Evolutionary conservation across 35 echinoderm and acorn worm genomes (phyloP).

Genomic region (Hemicentrotus pulcherrimus): DNA sequence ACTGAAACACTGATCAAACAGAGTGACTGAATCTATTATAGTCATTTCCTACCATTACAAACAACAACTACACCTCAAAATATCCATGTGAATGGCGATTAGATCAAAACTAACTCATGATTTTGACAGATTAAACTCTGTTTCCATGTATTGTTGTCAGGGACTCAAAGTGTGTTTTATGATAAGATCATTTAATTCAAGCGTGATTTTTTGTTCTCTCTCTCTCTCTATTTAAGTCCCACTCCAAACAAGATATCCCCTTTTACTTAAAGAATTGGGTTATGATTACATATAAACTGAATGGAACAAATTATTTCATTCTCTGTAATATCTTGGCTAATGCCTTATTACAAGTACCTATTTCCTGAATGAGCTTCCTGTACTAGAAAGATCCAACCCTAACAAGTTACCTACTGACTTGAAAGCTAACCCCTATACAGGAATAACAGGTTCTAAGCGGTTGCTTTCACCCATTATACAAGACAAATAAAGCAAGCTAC

Average conservation of each 20-base stretch:
- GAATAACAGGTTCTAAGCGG: background rate
- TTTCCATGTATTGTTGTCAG: background rate
- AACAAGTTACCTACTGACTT: background rate
- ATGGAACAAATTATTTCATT: background rate
- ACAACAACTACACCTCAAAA: background rate
- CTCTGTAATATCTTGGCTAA: conserved; percentile 4
- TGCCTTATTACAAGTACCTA: background rate
- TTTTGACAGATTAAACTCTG: background rate
- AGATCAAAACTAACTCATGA: background rate
- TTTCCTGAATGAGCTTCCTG: background rate
- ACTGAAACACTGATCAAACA: conserved; percentile 4
- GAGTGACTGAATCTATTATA: background rate
- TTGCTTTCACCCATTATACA: background rate
- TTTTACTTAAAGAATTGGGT: background rate
- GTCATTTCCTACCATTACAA: background rate
- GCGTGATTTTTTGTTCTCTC: background rate
- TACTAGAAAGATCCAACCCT: background rate
- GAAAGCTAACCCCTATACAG: background rate
- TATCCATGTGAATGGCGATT: background rate
- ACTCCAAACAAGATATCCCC: background rate
- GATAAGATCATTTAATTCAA: background rate
- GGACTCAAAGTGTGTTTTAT: background rate
- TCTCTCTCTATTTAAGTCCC: background rate
- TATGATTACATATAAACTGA: background rate
- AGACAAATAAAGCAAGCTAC: background rate